Evolutionary conservation across 2,888 invertebrate genomes (phyloP).

Genomic region (Hesperia comma): DNA sequence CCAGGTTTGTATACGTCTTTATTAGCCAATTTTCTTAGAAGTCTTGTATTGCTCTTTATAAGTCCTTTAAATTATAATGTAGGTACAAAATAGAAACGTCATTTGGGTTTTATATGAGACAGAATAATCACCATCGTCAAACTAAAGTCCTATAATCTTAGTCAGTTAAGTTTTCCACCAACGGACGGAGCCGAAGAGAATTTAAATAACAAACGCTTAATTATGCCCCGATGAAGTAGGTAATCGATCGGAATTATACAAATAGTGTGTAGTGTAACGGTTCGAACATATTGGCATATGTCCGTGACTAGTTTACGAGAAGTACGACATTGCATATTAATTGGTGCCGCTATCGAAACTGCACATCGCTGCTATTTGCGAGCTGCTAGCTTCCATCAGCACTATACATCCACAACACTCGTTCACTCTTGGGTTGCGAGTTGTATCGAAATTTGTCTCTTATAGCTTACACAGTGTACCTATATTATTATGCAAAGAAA

Average conservation of each 20-base stretch:
- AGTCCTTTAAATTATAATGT: no score
- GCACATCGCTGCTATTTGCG: constrained; percentile 69
- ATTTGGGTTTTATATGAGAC: no score
- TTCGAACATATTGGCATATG: constrained; percentile 80
- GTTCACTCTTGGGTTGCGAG: no score
- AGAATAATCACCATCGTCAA: constrained; percentile 5
- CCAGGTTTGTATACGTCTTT: no score
- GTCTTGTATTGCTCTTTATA: no score
- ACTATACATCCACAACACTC: constrained; percentile 45
- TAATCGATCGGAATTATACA: constrained; percentile 77
- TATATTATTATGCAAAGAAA: no score
- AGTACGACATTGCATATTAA: constrained; percentile 82
- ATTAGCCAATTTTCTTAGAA: no score
- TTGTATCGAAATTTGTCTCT: no score
- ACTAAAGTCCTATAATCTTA: constrained; percentile 21
- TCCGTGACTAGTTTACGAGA: constrained; percentile 83
- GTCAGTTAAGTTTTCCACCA: constrained; percentile 16
- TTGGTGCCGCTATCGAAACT: constrained; percentile 77
- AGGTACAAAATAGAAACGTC: no score
- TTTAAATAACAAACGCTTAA: constrained; percentile 37
- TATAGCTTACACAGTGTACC: no score
- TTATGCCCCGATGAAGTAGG: constrained; percentile 38
- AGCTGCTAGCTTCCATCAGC: constrained; percentile 61
- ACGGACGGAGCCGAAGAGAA: constrained; percentile 26
- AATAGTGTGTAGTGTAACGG: constrained; percentile 76